Percentiles rank a stretch among this genome's conserved stretches.
Conservation (phyloP, 1,140 invertebrate genomes). For the Pseudoatta argentina region DNA sequence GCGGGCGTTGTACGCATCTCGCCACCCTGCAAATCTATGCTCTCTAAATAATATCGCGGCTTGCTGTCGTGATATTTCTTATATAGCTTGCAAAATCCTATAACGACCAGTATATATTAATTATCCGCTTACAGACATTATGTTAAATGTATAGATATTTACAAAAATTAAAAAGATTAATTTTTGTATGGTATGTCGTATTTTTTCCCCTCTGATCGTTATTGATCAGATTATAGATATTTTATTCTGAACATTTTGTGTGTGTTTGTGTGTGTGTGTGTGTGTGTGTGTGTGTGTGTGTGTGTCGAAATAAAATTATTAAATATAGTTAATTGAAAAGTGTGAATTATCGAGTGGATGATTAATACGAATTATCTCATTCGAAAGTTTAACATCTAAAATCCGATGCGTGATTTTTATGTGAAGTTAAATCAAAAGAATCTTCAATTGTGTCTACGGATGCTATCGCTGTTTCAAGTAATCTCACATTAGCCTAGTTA, state of each 20-base stretch:
- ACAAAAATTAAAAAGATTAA: background rate
- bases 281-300: background rate
- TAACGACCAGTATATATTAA: background rate
- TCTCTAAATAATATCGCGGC: constrained; percentile 29
- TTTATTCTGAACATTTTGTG: background rate
- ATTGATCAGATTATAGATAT: background rate
- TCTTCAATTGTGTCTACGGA: constrained; percentile 43
- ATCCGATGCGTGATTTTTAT: background rate
- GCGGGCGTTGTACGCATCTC: constrained; percentile 68
- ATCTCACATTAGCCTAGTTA: constrained; percentile 72
- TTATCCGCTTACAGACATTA: background rate
- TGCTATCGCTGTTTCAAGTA: constrained; percentile 49
- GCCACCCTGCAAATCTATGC: constrained; percentile 63
- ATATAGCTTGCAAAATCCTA: background rate
- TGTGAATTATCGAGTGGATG: constrained; percentile 28
- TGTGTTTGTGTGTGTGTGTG: background rate
- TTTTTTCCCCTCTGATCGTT: background rate
- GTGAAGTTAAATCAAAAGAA: constrained; percentile 45
- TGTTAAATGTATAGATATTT: background rate
- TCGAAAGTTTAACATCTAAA: constrained; percentile 1
- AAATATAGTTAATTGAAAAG: constrained; percentile 35
- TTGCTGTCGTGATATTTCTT: constrained; percentile 22
- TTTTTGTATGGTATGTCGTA: background rate
- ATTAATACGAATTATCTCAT: constrained; percentile 40
- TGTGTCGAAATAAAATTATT: constrained; percentile 10